Conservation (phyloP, 37 sponge, comb jelly and placozoan genomes). For the Corticium candelabrum region DNA sequence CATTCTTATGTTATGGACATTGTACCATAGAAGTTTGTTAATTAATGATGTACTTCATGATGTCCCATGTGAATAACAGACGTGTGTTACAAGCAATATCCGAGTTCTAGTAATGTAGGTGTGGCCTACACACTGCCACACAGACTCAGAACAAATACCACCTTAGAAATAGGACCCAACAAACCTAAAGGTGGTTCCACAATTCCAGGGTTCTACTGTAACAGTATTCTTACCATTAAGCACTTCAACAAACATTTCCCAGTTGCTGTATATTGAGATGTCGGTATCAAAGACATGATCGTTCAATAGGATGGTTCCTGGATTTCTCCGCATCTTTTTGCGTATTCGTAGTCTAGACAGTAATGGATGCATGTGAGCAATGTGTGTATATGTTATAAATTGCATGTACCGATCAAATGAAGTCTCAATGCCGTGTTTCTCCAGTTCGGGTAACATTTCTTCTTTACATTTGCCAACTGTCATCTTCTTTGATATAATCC, state of each 20-base stretch:
- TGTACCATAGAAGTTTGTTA: no score
- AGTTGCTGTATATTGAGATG: conserved; percentile 49
- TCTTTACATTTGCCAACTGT: conserved; percentile 59
- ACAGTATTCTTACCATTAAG: conserved; percentile 34
- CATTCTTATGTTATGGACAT: no score
- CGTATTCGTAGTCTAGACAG: conserved; percentile 58
- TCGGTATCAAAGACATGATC: conserved; percentile 67
- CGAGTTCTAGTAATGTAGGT: no score
- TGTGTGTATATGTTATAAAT: background rate
- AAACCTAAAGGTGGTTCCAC: no score
- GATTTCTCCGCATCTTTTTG: conserved; percentile 74
- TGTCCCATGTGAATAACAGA: no score
- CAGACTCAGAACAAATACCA: no score
- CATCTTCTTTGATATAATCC: conserved; percentile 57
- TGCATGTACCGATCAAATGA: conserved; percentile 29
- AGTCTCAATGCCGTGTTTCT: conserved; percentile 30
- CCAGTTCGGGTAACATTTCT: conserved; percentile 41
- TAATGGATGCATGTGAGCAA: background rate
- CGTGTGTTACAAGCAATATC: no score
- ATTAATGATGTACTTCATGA: no score
- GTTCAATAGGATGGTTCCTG: conserved; percentile 62
- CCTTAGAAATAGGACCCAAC: no score
- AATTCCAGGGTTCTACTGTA: no score
- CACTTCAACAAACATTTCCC: conserved; percentile 67
- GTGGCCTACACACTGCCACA: no score